phyloP scores from a whole-genome alignment of 2,888 invertebrate species.

The Dorcus parallelipipedus region DNA sequence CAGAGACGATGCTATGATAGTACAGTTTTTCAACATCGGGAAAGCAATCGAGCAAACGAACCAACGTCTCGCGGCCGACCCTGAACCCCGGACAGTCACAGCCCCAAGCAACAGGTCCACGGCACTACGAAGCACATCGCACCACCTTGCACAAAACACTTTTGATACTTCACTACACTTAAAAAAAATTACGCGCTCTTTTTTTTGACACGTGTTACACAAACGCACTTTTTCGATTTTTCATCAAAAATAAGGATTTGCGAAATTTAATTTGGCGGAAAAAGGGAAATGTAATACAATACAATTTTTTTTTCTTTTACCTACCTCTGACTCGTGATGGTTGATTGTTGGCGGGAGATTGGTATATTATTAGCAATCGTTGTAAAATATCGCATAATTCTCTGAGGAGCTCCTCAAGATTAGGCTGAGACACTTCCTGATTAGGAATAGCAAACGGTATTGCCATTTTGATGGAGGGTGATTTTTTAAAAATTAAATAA shows the following conservation, averaged over 20 bases:
- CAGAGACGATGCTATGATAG: slow-evolving; percentile 12
- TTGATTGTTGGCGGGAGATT: slow-evolving; percentile 9
- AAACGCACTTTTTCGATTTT: not conserved
- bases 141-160: slow-evolving; percentile 15
- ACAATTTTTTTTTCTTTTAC: not conserved
- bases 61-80: slow-evolving; percentile 36
- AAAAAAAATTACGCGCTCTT: not conserved
- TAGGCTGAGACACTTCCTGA: slow-evolving; percentile 39
- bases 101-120: slow-evolving; percentile 39
- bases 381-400: slow-evolving; percentile 30
- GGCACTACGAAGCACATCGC: slow-evolving; percentile 17
- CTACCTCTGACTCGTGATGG: slow-evolving; percentile 21
- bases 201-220: not conserved
- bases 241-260: too few relatives aligned
- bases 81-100: slow-evolving; percentile 30
- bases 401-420: slow-evolving; percentile 31
- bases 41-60: slow-evolving; percentile 25
- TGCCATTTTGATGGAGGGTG: slow-evolving; percentile 37
- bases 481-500: slow-evolving; percentile 4
- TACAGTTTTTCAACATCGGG: slow-evolving; percentile 23
- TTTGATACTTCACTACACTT: slow-evolving; percentile 7
- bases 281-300: not conserved
- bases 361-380: slow-evolving; percentile 26
- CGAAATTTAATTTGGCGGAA: too few relatives aligned
- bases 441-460: slow-evolving; percentile 46